A percentile compares a stretch with the other conserved stretches of the same genome.
These are phyloP conservation scores for Delia radicum DNA, from an alignment of 1,140 invertebrate species.

Conservation along the genomic window DNA sequence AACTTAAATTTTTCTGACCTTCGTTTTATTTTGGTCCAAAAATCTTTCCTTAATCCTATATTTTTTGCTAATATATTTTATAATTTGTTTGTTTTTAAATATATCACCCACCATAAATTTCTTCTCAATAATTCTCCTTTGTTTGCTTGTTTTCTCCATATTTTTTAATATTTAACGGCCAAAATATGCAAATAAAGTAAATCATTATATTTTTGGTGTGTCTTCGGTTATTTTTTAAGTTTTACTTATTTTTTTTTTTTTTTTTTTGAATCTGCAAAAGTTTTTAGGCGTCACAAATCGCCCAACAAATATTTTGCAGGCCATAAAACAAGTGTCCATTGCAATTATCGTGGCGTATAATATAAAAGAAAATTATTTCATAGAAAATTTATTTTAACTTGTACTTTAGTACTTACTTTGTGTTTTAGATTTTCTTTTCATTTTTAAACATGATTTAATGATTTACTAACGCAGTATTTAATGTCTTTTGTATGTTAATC, in stretches of 20 bases:
- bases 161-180: constrained; percentile 2
- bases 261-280: background rate
- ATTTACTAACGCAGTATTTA: constrained; percentile 22
- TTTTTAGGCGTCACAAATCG: constrained; percentile 18
- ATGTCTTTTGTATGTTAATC: constrained; percentile 21
- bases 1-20: background rate
- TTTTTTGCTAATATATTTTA: background rate
- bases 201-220: constrained; percentile 3
- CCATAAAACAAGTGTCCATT: constrained; percentile 17
- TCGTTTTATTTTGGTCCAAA: background rate
- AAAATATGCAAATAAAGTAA: constrained; percentile 20
- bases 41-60: background rate
- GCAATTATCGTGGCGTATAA: constrained; percentile 10
- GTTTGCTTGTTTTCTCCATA: constrained; percentile 7
- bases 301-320: background rate
- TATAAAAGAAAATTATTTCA: background rate
- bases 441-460: constrained; percentile 17
- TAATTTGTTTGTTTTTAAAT: constrained; percentile 20
- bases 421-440: background rate
- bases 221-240: background rate
- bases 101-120: constrained; percentile 2
- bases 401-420: constrained; percentile 14
- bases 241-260: background rate
- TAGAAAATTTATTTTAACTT: background rate
- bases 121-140: background rate